Conservation (phyloP, 92 coral and sea anemone species). For the Phenganax stokvisi region DNA sequence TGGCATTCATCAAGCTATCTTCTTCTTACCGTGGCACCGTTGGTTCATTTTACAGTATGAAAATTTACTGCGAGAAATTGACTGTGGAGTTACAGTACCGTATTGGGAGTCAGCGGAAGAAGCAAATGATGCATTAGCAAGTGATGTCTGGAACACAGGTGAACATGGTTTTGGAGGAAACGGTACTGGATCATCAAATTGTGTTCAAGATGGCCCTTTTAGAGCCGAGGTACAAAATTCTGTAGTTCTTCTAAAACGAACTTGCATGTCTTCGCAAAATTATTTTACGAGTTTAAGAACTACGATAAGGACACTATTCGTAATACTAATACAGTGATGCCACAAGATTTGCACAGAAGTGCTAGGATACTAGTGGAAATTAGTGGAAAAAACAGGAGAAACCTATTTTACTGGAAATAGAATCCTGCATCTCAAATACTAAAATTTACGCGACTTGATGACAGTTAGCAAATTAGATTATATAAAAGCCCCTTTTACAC, state of each 20-base stretch:
- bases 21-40: slow-evolving; percentile 89
- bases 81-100: slow-evolving; percentile 68
- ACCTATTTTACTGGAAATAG: too few relatives aligned
- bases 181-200: slow-evolving; percentile 47
- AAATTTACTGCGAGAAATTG: slow-evolving; percentile 63
- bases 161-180: slow-evolving; percentile 76
- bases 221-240: slow-evolving; percentile 38
- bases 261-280: too few relatives aligned
- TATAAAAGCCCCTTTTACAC: too few relatives aligned
- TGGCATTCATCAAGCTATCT: slow-evolving; percentile 56
- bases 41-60: slow-evolving; percentile 74
- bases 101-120: slow-evolving; percentile 70
- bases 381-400: too few relatives aligned
- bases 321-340: too few relatives aligned
- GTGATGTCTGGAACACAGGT: slow-evolving; percentile 65
- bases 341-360: too few relatives aligned
- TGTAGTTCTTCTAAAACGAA: neutral
- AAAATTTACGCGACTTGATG: too few relatives aligned
- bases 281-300: too few relatives aligned
- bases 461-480: too few relatives aligned
- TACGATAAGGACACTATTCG: too few relatives aligned
- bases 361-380: too few relatives aligned
- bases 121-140: slow-evolving; percentile 22
- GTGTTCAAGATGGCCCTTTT: slow-evolving; percentile 85
- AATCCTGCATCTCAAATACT: too few relatives aligned